Percentiles rank a stretch among this genome's conserved stretches.
These are phyloP conservation scores for Ruditapes philippinarum DNA, from an alignment of 1,140 invertebrate species.

Conservation along the genomic window DNA sequence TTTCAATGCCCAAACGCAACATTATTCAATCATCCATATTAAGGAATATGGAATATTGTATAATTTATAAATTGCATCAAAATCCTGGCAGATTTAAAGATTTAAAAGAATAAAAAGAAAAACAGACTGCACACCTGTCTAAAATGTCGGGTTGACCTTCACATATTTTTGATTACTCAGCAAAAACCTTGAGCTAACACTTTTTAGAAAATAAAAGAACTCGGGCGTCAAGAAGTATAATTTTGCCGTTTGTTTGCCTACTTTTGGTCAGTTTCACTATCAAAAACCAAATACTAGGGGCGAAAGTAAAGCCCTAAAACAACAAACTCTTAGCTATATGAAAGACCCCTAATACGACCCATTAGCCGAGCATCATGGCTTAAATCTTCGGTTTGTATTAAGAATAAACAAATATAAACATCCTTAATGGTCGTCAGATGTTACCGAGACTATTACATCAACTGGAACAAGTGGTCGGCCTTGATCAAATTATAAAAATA, in stretches of 20 bases:
- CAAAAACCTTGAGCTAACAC: background rate
- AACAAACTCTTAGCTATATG: constrained; percentile 12
- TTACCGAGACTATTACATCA: background rate
- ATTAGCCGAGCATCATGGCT: background rate
- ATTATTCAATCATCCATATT: too few relatives aligned
- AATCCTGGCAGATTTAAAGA: too few relatives aligned
- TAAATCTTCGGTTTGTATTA: background rate
- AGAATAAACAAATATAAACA: constrained; percentile 25
- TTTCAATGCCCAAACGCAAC: too few relatives aligned
- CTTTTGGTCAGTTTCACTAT: constrained; percentile 22
- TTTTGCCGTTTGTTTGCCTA: background rate
- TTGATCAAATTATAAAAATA: background rate
- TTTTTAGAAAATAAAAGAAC: background rate
- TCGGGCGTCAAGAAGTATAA: background rate
- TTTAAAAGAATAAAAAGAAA: too few relatives aligned
- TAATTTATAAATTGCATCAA: too few relatives aligned
- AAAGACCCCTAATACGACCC: background rate
- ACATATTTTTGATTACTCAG: too few relatives aligned
- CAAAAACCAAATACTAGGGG: constrained; percentile 5
- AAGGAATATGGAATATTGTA: too few relatives aligned
- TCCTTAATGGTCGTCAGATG: background rate
- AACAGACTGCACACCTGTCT: too few relatives aligned
- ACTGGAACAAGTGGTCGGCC: constrained; percentile 2
- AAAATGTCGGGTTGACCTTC: too few relatives aligned
- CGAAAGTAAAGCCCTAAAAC: background rate